These are phyloP conservation scores for Benthosema pterotum DNA, from an alignment of 2,797 vertebrate species.

Conservation along the genomic window DNA sequence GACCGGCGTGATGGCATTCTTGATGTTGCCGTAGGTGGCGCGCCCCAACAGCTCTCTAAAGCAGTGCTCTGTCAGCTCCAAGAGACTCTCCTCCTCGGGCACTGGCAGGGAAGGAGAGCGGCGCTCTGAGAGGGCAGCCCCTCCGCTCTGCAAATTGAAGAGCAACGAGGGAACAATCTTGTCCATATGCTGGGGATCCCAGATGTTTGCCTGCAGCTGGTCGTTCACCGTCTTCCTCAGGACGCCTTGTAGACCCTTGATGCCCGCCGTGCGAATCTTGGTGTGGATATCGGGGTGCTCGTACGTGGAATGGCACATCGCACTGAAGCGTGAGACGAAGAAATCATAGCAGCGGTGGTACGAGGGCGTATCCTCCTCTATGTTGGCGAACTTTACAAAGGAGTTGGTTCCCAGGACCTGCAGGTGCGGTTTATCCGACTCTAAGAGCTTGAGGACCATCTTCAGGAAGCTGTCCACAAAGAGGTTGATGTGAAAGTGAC, in stretches of 20 bases:
- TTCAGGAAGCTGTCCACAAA: too few species aligned
- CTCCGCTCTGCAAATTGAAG: constrained; percentile 90
- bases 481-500: too few species aligned
- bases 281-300: constrained; percentile 91
- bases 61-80: constrained; percentile 92
- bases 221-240: constrained; percentile 97
- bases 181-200: constrained; percentile 99
- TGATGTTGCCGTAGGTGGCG: constrained; percentile 95
- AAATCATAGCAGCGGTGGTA: constrained; percentile 98
- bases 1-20: constrained; percentile 95
- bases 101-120: constrained; percentile 95
- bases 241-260: constrained; percentile 94
- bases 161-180: constrained; percentile 96
- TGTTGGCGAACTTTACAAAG: constrained; percentile 98
- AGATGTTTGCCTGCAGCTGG: constrained; percentile 97
- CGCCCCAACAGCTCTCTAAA: constrained; percentile 94
- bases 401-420: too few species aligned
- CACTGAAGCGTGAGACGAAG: constrained; percentile 96
- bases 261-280: constrained; percentile 95
- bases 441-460: too few species aligned
- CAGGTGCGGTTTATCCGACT: too few species aligned
- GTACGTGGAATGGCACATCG: constrained; percentile 95
- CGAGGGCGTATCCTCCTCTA: constrained; percentile 95
- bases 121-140: constrained; percentile 86
- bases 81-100: constrained; percentile 91